Evolutionary conservation across 2,113 vertebrate species (phyloP), one percentile per base, ranked within the genome.

Genomic region (Lonchura striata): DNA sequence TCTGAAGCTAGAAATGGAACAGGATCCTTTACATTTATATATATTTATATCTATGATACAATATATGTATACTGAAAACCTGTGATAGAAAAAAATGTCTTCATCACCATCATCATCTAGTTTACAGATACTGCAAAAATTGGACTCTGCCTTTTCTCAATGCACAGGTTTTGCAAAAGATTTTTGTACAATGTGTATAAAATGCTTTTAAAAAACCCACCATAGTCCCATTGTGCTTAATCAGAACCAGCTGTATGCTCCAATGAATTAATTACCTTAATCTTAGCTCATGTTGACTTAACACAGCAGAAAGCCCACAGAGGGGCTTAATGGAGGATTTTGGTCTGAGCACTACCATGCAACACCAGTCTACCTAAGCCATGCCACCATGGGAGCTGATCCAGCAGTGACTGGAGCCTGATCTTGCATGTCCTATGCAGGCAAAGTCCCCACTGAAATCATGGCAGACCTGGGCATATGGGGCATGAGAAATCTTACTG

Each of bases 181-280:
- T 97, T 97, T 98, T 96, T 98, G 96, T 98, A 98, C 97, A 98
- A 94, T 80, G 97, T 95, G 94, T 98, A 98, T 96, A 98, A 98
- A 98, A 98, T 90, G 95, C 84, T 95, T 94, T 72, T 84, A 95
- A 96, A 98, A 98, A 98, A 95, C 35, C 92, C 85, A 94, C 94
- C 78, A 14, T 33, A 81, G 88, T 97, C 94, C 97, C 96, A 90
- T 98, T 98, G 98, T 98, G 98, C 98, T 98, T 98, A 94, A 93
- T 97, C 97, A 97, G 96, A 98, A 97, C 96, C 96, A 97, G 97
- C 90, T 88, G 82, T 92, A 96, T 97, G 86, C 75, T 97, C 96
- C 90, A 37, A 25, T 91, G 82, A 95, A 97, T 94, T 90, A 60
- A 95, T 57, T 96, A 96, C 96, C 95, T 97, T 87, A 93, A 91